Conservation (phyloP, 2,113 vertebrate species). For the Mastomys natalensis region DNA sequence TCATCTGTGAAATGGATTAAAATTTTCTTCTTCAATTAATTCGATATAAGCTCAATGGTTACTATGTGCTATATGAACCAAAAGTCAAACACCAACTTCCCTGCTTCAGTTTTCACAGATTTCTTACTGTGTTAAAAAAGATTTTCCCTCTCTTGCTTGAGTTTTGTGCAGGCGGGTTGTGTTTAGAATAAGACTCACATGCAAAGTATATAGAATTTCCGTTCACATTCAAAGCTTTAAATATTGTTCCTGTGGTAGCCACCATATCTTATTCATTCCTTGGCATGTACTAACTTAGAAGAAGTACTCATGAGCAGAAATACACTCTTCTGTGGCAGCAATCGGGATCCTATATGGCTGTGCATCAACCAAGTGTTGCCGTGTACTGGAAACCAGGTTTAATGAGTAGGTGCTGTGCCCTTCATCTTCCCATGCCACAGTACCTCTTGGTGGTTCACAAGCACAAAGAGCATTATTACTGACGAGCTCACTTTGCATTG, state of each 20-base stretch:
- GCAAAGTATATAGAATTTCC: neutral
- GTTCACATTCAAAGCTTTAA: neutral
- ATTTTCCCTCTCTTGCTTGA: neutral
- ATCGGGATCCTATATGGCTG: neutral
- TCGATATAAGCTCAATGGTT: neutral
- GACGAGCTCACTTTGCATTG: constrained; percentile 15
- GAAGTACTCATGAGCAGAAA: neutral
- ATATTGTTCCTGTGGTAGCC: neutral
- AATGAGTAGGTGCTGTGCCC: neutral
- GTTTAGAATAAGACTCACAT: neutral
- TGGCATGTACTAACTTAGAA: neutral
- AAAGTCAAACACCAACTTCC: neutral
- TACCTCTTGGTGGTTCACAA: constrained; percentile 61
- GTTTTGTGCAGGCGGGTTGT: neutral
- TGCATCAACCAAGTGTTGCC: neutral
- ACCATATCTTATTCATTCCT: neutral
- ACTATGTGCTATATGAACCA: neutral
- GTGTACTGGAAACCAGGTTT: neutral
- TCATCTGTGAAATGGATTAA: constrained; percentile 44
- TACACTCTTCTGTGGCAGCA: neutral
- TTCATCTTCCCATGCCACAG: constrained; percentile 35
- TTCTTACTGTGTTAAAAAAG: neutral
- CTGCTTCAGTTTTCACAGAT: constrained; percentile 12
- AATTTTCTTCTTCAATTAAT: neutral
- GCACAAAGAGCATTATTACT: neutral